Evolutionary conservation across 2,888 invertebrate genomes (phyloP).

Genomic region (Anagyrus pseudococci): DNA sequence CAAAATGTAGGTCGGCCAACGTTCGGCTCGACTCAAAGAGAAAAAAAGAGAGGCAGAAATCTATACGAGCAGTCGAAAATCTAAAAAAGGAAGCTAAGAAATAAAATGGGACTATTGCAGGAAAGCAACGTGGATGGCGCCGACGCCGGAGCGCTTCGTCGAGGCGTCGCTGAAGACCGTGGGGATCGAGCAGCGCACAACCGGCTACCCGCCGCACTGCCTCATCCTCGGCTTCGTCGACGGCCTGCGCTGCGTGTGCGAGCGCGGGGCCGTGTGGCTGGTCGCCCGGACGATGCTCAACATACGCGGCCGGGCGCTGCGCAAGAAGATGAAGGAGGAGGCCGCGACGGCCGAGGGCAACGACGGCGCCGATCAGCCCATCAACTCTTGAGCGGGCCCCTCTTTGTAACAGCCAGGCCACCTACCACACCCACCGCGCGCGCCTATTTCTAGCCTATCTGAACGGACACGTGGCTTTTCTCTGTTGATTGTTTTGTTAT

Average conservation of each 20-base stretch:
- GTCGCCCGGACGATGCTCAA: slow-evolving; percentile 72
- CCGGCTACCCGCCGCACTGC: slow-evolving; percentile 78
- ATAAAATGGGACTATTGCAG: slow-evolving; percentile 45
- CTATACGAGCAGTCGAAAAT: too few species aligned
- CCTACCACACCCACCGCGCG: too few species aligned
- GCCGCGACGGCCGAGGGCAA: slow-evolving; percentile 23
- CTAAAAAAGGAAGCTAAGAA: too few species aligned
- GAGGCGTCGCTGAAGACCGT: slow-evolving; percentile 74
- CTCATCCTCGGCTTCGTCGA: slow-evolving; percentile 66
- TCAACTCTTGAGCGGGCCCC: slow-evolving; percentile 16
- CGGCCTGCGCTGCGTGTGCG: slow-evolving; percentile 64
- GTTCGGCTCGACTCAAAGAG: too few species aligned
- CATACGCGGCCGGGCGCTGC: slow-evolving; percentile 68
- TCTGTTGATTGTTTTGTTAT: too few species aligned
- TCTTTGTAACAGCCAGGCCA: too few species aligned
- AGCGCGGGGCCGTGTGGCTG: slow-evolving; percentile 68
- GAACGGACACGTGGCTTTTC: too few species aligned
- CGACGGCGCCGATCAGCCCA: slow-evolving; percentile 34
- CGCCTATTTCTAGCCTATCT: too few species aligned
- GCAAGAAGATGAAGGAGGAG: slow-evolving; percentile 56
- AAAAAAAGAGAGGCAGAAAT: too few species aligned
- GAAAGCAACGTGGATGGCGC: slow-evolving; percentile 74
- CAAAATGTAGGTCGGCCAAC: too few species aligned
- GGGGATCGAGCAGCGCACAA: slow-evolving; percentile 73
- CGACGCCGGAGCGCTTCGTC: slow-evolving; percentile 76